These are phyloP conservation scores for Teleogryllus occipitalis DNA, from an alignment of 1,140 invertebrate genomes.

Conservation along the genomic window DNA sequence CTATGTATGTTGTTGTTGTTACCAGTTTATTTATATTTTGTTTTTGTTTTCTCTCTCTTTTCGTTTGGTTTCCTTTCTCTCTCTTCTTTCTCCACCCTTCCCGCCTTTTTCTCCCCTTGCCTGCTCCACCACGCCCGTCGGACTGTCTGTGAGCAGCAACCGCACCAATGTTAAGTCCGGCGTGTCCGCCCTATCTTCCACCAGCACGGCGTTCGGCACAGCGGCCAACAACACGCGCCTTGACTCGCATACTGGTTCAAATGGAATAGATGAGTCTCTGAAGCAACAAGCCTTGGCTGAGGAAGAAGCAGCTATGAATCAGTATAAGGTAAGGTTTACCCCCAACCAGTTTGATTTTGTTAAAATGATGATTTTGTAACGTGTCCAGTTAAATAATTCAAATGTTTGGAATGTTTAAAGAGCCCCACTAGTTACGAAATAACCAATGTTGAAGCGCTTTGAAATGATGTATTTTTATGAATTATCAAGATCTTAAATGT, in stretches of 20 bases:
- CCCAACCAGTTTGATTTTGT: background rate
- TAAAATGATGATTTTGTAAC: background rate
- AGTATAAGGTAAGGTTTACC: slow-evolving; percentile 69
- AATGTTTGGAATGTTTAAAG: background rate
- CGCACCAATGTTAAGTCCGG: slow-evolving; percentile 82
- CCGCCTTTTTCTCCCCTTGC: slow-evolving; percentile 6
- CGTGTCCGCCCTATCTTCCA: slow-evolving; percentile 80
- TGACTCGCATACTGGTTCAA: slow-evolving; percentile 45
- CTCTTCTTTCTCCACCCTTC: slow-evolving; percentile 27
- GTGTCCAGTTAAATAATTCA: background rate
- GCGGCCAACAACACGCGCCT: slow-evolving; percentile 65
- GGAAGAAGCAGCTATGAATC: slow-evolving; percentile 89
- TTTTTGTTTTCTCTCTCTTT: slow-evolving; percentile 39
- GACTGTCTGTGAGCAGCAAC: slow-evolving; percentile 47
- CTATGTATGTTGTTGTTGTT: background rate
- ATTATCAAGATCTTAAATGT: background rate
- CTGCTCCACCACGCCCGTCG: background rate
- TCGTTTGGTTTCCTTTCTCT: slow-evolving; percentile 36
- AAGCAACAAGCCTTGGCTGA: slow-evolving; percentile 84
- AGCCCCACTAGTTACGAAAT: background rate
- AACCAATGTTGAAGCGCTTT: background rate
- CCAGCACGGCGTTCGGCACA: slow-evolving; percentile 76
- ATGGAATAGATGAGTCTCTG: slow-evolving; percentile 73
- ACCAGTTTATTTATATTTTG: slow-evolving; percentile 35
- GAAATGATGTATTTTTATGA: background rate